Base-by-base conservation (phyloP, 2,888 invertebrate species). In the Apotomis capreana region DNA sequence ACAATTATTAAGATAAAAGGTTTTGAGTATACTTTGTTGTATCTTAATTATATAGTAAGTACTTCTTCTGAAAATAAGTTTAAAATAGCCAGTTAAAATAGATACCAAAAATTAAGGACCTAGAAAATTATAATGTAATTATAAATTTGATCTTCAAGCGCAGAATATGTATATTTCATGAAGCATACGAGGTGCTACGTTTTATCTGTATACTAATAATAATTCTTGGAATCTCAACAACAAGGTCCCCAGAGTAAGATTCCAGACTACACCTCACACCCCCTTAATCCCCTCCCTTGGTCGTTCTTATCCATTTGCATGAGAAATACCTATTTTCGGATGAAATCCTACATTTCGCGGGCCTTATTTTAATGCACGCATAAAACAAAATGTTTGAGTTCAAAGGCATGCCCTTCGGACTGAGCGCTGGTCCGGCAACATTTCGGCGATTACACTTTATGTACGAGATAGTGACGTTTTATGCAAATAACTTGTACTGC, bases 311-410 rank as follows among this genome's bases (percentile, higher is more conserved):
- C 63, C 59, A 72, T 72, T 72, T 72, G 71, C 71, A 72, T 72
- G 58, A 68, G 71, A 72, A 72, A 72, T 63, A 63, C 72, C 68
- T 54, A 72, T 72, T 68, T 72, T 63, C 68, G 52, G 49, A 52
- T 46, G 68, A 37, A 68, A 63, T 62, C 63, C 54, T 40, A 52
- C 58, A 58, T 57, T 72, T 63, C 62, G 68, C 51, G 62, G 54
- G 68, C 68, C 63, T 70, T 37, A 61, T 68, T 69, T 69, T 69
- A 68, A 63, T 72, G 68, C 58, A 62, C 46, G 15, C 68, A 72
- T 72, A 72, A 72, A 72, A 72, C 68, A 72, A 68, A 72, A 72
- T 63, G 12, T 46, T 68, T 49, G 49, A 68, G 63, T 62, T 67
- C 57, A 46, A 15, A 59, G 9, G 44, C 58, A 36, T 61, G 61